Conservation (phyloP, 2,113 vertebrate species). For the Galemys pyrenaicus region DNA sequence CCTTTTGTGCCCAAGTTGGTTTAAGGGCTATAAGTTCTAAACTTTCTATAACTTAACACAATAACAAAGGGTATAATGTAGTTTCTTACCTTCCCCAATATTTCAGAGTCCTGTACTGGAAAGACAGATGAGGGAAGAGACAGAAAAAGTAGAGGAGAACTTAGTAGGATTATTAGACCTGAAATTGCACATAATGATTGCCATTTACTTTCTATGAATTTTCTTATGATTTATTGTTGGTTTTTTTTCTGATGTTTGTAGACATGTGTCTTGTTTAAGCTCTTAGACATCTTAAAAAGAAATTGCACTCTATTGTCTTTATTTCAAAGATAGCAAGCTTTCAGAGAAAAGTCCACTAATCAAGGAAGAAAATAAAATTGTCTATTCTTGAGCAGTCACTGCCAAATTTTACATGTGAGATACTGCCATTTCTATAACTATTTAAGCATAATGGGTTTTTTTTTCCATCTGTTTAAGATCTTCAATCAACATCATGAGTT, state of each 20-base stretch:
- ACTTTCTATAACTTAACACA: background rate
- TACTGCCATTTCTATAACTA: background rate
- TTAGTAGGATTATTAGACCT: background rate
- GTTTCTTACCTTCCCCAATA: background rate
- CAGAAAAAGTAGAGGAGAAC: background rate
- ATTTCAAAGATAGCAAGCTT: background rate
- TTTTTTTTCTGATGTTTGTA: background rate
- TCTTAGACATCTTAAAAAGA: conserved; percentile 3
- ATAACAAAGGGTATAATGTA: background rate
- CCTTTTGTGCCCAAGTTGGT: background rate
- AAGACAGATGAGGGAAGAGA: background rate
- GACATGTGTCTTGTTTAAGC: background rate
- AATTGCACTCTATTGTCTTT: background rate
- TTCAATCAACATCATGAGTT: background rate
- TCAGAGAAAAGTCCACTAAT: background rate
- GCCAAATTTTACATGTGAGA: background rate
- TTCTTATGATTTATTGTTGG: background rate
- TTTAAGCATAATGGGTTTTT: background rate
- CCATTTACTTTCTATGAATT: background rate
- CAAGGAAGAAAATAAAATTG: background rate
- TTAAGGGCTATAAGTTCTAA: background rate
- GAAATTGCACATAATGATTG: background rate
- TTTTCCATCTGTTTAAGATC: background rate
- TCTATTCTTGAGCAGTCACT: background rate
- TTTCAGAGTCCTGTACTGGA: background rate